Percentiles rank a stretch among this genome's conserved stretches.
These are phyloP conservation scores for Cyclophora punctaria DNA, from an alignment of 2,888 invertebrate species.

Conservation along the genomic window DNA sequence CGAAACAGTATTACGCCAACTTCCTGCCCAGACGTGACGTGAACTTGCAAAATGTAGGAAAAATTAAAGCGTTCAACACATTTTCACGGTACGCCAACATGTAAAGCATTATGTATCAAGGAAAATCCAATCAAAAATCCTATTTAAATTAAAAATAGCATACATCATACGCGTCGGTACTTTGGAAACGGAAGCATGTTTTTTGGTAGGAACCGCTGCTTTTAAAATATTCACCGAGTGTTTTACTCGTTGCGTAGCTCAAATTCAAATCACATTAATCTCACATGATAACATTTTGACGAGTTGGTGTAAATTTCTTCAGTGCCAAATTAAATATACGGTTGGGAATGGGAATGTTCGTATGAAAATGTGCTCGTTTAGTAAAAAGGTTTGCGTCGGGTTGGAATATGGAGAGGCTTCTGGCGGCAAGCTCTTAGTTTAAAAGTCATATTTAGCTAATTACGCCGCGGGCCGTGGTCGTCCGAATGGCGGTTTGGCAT, in stretches of 20 bases:
- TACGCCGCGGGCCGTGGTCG: slow-evolving; percentile 47
- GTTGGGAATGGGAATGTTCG: slow-evolving; percentile 26
- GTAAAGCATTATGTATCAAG: slow-evolving; percentile 19
- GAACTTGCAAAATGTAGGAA: slow-evolving; percentile 39
- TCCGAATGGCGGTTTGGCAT: slow-evolving; percentile 34
- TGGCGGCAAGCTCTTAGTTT: slow-evolving; percentile 51
- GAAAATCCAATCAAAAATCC: slow-evolving; percentile 16
- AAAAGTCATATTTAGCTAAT: slow-evolving; percentile 69
- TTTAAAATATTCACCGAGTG: slow-evolving; percentile 28
- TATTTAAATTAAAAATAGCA: slow-evolving; percentile 12
- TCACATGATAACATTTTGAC: slow-evolving; percentile 41
- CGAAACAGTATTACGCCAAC: slow-evolving; percentile 59
- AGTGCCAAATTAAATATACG: slow-evolving; percentile 37
- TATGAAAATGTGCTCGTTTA: slow-evolving; percentile 43
- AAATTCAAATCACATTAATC: slow-evolving; percentile 34
- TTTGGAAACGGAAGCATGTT: slow-evolving; percentile 10
- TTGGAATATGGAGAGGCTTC: slow-evolving; percentile 41
- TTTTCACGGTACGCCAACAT: slow-evolving; percentile 8
- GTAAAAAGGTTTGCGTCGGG: slow-evolving; percentile 37
- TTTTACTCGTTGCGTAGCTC: slow-evolving; percentile 16
- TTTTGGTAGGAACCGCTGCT: slow-evolving; percentile 17
- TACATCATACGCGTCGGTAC: slow-evolving; percentile 10
- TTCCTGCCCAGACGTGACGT: slow-evolving; percentile 54
- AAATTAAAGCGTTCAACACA: slow-evolving; percentile 9
- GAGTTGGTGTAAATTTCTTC: slow-evolving; percentile 41